Evolutionary conservation across 2,888 invertebrate species (phyloP), one percentile per base, ranked within the genome.

Genomic region (Ormyrus thymus): DNA sequence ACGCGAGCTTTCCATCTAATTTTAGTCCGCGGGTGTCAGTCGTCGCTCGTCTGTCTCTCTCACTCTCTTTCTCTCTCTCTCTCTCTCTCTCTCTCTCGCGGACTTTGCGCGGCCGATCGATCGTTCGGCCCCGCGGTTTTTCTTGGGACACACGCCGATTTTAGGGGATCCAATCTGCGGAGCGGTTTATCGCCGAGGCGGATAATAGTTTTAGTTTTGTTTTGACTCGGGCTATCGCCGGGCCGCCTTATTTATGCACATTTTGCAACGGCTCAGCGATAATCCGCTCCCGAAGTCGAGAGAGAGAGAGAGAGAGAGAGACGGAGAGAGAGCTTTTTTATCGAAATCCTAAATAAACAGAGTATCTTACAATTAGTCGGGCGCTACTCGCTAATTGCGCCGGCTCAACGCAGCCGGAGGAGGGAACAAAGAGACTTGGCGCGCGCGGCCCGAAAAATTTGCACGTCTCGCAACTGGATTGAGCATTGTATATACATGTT

Each of bases 1-100:
- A 82, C 81, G 74, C 74, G 81, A 82, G 80, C 82, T 81, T 82
- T 79, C 76, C 68, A 53, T 81, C 56, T 80, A 81, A 81, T 72
- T 79, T 79, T 75, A 77, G 75, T 78, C 56, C 53, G 50, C 66
- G 55, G 59, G 78, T 78, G 78, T 80, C 80, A 58, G 78, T 73
- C 66, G 58, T 45, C 45, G 55, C 7, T 56, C 13, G 68, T n/a
- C n/a, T 55, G 53, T n/a, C 13, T 68, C 45, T 1, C 13, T n/a
- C 11, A 9, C 11, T 50, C 7, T 48, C 15, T 13, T 48, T 45
- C 45, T 61, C 8, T 61, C 11, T 43, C 1, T 11, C 59, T 8
- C 6, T 10, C 45, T 51, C 51, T 51, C 1, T 65, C 51, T 64
- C 13, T 48, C 13, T 11, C 64, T 62, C 11, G 45, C 56, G 56